Conservation (phyloP, 2,797 vertebrate species). For the Melanotaenia nigrans region DNA sequence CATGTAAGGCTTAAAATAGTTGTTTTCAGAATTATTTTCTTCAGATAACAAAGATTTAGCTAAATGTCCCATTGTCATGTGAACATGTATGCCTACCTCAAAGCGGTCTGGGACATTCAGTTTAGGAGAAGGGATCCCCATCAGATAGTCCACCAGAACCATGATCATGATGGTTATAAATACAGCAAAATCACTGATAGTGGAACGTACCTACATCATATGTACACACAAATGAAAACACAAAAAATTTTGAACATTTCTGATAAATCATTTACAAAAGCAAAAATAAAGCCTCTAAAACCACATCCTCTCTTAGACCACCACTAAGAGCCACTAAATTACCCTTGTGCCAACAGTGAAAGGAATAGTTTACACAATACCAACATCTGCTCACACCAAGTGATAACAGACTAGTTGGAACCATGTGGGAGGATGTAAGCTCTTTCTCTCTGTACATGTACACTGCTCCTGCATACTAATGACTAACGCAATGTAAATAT, state of each 20-base stretch:
- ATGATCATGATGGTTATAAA: conserved; percentile 98
- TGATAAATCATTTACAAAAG: not conserved
- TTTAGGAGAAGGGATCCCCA: conserved; percentile 96
- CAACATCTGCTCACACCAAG: conserved; percentile 48
- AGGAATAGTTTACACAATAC: conserved; percentile 34
- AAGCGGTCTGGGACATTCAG: conserved; percentile 96
- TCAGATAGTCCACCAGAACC: conserved; percentile 95
- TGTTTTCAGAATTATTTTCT: not conserved
- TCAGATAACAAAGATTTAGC: not conserved
- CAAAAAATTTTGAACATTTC: not conserved
- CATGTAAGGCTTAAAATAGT: conserved; percentile 2
- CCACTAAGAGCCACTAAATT: conserved; percentile 20
- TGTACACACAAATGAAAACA: conserved; percentile 14
- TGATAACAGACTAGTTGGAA: conserved; percentile 32
- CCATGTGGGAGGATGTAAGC: conserved; percentile 48
- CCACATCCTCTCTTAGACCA: conserved; percentile 6
- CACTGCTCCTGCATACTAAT: conserved; percentile 27
- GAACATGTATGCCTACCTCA: conserved; percentile 83
- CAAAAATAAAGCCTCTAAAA: conserved; percentile 1
- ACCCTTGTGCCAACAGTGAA: conserved; percentile 29
- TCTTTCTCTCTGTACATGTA: conserved; percentile 31
- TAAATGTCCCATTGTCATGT: not conserved
- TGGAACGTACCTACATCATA: conserved; percentile 89
- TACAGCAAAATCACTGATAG: conserved; percentile 98
- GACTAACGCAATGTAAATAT: conserved; percentile 52